Evolutionary conservation across 1,140 invertebrate species (phyloP), one percentile per base, ranked within the genome.

Genomic region (Zaprionus africanus): DNA sequence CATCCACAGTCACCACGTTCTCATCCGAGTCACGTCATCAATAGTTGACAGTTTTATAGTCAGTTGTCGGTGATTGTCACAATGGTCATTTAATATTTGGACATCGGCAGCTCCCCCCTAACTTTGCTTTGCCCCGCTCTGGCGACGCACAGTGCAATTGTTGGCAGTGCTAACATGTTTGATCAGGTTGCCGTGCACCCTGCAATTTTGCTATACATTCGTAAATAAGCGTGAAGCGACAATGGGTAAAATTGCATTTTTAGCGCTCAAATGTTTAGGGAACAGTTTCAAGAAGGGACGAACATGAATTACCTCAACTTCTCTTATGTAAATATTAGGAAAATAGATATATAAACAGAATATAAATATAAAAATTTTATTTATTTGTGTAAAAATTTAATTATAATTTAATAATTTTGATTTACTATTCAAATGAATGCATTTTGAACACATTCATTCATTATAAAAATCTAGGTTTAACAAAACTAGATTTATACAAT

Each of bases 21-120:
- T 15, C 65, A 59, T 36, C 31, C 34, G 60, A 63, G 61, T 72
- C 79, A 76, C 61, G 67, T 74, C 83, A 79, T 88, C 84, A 81
- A 88, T 85, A 90, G 85, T 85, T 88, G 85, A 84, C 85, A 85
- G 85, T 90, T 90, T 81, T 87, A 88, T 88, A 90, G 85, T 74
- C 81, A 79, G 78, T 87, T 87, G 84, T 76, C 81, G 81, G 58
- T 80, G 81, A 70, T 85, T 85, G 79, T 90, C 79, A 90, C 85
- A 90, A 85, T 85, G 81, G 76, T 74, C 73, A 90, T 90, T 88
- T 88, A 90, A 90, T 90, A 90, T 90, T 90, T 90, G 86, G 76
- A 79, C 76, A 82, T 59, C 60, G 76, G 61, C 80, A 77, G 60
- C 43, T 61, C 65, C 61, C 59, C 26, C 12, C 51, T 17, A 36